Evolutionary conservation across 2,797 vertebrate genomes (phyloP), one percentile per base, ranked within the genome.

Genomic region (Rhinichthys osculus): DNA sequence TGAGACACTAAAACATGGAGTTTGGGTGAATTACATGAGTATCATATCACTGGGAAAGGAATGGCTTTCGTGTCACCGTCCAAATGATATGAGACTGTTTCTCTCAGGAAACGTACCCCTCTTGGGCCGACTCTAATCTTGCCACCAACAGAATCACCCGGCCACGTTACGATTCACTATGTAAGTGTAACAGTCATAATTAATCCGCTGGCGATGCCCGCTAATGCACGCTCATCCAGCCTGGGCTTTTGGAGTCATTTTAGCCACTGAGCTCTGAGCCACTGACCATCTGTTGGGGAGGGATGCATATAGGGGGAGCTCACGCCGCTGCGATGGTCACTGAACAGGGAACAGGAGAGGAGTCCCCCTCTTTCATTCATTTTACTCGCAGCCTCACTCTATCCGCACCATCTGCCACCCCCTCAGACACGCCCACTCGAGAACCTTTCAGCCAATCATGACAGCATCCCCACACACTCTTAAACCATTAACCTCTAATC

Each of bases 401-500:
- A 82, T 92, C 89, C 83, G 89, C 59, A 92, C 98, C 98, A 99
- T 99, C 97, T 99, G 98, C 96, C 96, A 95, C 93, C 93, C 64
- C 92, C 92, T 92, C 93, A 89, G 87, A 89, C 93, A 93, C 96
- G 91, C 95, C 96, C 96, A 96, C 95, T 90, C 92, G 90, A 94
- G 94, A 94, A 92, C 92, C 92, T 16, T 86, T 82, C 82, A 91
- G 91, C 96, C 96, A 96, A 97, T 96, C 91, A 90, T 44, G 50
- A 85, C 13, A 35, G 42, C 66, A 85, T 64, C 84, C 82, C 81
- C 70, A 91, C 91, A 92, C 91, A 90, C 87, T 90, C 94, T 94
- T 94, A 95, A 95, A 94, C 93, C 94, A 96, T 97, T 97, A 97
- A 96, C 96, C 95, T 96, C 93, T 96, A 96, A 97, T 96, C 94